Evolutionary conservation across 2,888 invertebrate genomes (phyloP), one percentile per base, ranked within the genome.

Genomic region (Melinopterus prodromus): DNA sequence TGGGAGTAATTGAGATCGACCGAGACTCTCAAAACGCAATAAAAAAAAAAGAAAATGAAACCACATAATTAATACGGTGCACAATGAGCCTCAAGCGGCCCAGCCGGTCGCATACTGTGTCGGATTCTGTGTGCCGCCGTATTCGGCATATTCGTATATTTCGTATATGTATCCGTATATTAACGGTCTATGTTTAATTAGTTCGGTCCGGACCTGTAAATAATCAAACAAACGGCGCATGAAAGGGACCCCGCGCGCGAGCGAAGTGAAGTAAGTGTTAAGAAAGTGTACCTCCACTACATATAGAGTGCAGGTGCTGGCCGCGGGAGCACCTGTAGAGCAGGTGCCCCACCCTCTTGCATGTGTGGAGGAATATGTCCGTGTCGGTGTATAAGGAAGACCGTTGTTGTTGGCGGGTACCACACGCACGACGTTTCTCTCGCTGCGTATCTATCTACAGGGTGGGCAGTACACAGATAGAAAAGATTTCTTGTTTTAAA

Each of bases 231-330:
- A 74, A 74, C 74, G 35, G 74, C 74, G 36, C 26, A 74, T 35
- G 79, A 81, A 81, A 81, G 77, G 75, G 78, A 71, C 71, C 79
- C 80, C 74, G 74, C 5, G 74, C 5, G 53, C 53, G 0, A 53
- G 53, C 53, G 53, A 53, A 53, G 53, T 53, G 78, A 79, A 79
- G 81, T 80, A 84, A 84, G 85, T 84, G 85, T 84, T 85, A 85
- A 85, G 86, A 86, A 86, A 85, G 86, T 86, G 85, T 86, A 86
- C 84, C 85, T 85, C 85, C 53, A 53, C 53, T 84, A 84, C 85
- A 85, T 85, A 84, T 84, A 82, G 77, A 82, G 82, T 83, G 84
- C 84, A 84, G 84, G 84, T 84, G 84, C 82, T 81, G 77, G 6
- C 76, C 70, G 26, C 35, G 36, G 71, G 37, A 81, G 82, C 84